Base-by-base conservation (phyloP, 2,113 vertebrate species). In the Tor tambroides region DNA sequence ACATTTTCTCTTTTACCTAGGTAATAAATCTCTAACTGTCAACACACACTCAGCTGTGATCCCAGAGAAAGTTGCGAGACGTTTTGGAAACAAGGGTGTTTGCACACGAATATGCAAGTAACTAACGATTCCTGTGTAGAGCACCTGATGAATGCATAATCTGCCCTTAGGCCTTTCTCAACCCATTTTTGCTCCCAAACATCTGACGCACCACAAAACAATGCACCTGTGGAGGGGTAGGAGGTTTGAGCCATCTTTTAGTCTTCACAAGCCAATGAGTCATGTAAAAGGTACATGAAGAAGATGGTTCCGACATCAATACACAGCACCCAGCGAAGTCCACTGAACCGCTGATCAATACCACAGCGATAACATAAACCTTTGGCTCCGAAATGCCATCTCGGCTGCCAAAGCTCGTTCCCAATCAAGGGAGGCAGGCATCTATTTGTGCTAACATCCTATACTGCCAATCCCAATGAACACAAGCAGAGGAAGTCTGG, bases 261-360 rank as follows among this genome's bases (percentile, higher is more conserved):
- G 56, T 41, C 32, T n/a, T 26, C 23, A 63, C 32, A 41, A 26
- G 56, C 21, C 56, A 63, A 26, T n/a, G 77, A 59, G 51, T 35
- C 77, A 79, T 23, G 17, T 80, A 80, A 61, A 63, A 41, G 54
- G 56, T 35, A 63, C 63, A 80, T 43, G 71, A 38, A 74, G 51
- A 79, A 59, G 56, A 63, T 28, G 32, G 12, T 63, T 80, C 32
- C 3, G 23, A 23, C 49, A 59, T 79, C 78, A 61, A 80, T 38
- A 61, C 6, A 80, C 6, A 8, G 54, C 54, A 80, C 54, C 46
- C 15, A 1, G 9, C 30, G 0, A 79, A 19, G 77, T 38, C 51
- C 23, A 19, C 51, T 79, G 19, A 59, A 79, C 9, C 3, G 12
- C 23, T 63, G 54, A 80, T 63, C 78, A 80, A 80, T 61, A 80